These are phyloP conservation scores for Poeciliopsis retropinna DNA, from an alignment of 2,113 vertebrate species.

Conservation along the genomic window DNA sequence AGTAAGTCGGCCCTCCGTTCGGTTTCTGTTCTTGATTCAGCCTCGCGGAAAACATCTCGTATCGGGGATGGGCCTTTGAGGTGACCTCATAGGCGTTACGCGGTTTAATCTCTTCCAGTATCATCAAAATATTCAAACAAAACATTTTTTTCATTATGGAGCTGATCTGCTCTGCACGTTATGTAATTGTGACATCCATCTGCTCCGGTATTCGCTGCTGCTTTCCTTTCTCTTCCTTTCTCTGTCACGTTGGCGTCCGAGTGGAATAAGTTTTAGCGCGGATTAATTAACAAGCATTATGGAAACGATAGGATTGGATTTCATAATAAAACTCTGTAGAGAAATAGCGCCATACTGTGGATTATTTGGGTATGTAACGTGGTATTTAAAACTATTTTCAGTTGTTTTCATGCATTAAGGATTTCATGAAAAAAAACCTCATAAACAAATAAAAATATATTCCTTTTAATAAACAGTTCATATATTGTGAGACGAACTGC, in stretches of 20 bases:
- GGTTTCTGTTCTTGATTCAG: not conserved
- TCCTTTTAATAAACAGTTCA: not conserved
- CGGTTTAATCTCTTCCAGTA: conserved; percentile 24
- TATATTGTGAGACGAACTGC: not conserved
- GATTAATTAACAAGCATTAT: not conserved
- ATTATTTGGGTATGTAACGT: not conserved
- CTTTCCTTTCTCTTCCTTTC: not conserved
- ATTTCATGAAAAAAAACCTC: not conserved
- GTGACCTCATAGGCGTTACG: conserved; percentile 2
- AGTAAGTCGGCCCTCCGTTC: conserved; percentile 78
- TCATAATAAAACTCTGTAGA: not conserved
- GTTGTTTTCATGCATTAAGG: not conserved
- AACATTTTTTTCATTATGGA: conserved; percentile 16
- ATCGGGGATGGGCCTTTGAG: conserved; percentile 13
- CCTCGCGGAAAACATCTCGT: conserved; percentile 2
- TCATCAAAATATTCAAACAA: conserved; percentile 9
- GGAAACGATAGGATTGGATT: not conserved
- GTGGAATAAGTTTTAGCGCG: not conserved
- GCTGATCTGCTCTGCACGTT: conserved; percentile 23
- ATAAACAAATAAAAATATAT: no score
- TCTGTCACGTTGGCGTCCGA: not conserved
- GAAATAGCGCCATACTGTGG: not conserved
- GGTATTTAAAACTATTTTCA: not conserved
- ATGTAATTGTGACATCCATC: conserved; percentile 29
- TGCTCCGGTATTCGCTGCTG: not conserved